Percentiles rank a stretch among this genome's conserved stretches.
These are phyloP conservation scores for Epizoanthus illoricatus DNA, from an alignment of 92 coral and sea anemone species.

Conservation along the genomic window DNA sequence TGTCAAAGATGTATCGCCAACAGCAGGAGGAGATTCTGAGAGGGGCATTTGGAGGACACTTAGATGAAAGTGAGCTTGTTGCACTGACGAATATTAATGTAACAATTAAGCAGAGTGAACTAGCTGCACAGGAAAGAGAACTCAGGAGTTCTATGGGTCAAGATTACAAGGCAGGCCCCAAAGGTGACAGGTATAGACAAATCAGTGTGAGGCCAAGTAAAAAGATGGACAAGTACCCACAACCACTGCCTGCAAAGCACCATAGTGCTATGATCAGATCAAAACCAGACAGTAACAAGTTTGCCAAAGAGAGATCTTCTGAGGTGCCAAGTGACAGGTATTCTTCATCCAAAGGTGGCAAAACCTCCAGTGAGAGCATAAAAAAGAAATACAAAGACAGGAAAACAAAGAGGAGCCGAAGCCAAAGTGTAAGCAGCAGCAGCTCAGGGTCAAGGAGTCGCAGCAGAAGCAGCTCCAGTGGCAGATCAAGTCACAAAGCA, in stretches of 20 bases:
- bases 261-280: neutral
- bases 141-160: neutral
- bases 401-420: slow-evolving; percentile 31
- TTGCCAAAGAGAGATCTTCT: neutral
- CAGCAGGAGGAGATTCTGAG: slow-evolving; percentile 34
- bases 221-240: neutral
- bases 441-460: slow-evolving; percentile 62
- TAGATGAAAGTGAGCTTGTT: slow-evolving; percentile 33
- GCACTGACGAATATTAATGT: slow-evolving; percentile 34
- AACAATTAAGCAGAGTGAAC: slow-evolving; percentile 32
- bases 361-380: neutral
- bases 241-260: neutral
- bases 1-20: neutral
- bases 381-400: slow-evolving; percentile 16
- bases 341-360: slow-evolving; percentile 1
- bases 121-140: neutral
- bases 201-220: neutral
- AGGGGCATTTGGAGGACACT: slow-evolving; percentile 23
- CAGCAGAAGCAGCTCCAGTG: slow-evolving; percentile 55
- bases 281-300: neutral
- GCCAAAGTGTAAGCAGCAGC: slow-evolving; percentile 65
- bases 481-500: slow-evolving; percentile 6
- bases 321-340: neutral
- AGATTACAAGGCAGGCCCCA: neutral
- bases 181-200: neutral